A percentile compares a stretch with the other conserved stretches of the same genome.
Evolutionary conservation across 2,888 invertebrate genomes (phyloP).

Genomic region (Spilarctia lutea): DNA sequence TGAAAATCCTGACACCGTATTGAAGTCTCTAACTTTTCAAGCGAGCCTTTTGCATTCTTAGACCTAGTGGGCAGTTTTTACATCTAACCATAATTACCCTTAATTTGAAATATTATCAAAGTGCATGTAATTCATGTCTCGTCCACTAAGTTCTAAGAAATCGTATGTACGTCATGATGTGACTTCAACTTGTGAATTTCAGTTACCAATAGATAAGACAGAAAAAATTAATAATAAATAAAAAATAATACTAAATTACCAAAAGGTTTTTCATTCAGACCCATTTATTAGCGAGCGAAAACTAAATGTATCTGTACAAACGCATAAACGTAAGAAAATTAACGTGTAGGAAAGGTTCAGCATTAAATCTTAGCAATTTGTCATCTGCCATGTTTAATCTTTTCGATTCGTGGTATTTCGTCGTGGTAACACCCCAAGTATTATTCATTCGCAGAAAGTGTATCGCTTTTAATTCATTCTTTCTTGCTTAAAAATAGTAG

Average conservation of each 20-base stretch:
- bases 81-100: too few species aligned
- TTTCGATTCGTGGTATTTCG: slow-evolving; percentile 30
- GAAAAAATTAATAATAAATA: neutral
- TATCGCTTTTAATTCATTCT: slow-evolving; percentile 40
- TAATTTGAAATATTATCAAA: too few species aligned
- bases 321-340: slow-evolving; percentile 16
- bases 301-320: neutral
- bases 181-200: too few species aligned
- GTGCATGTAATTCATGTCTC: too few species aligned
- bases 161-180: neutral
- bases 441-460: slow-evolving; percentile 44
- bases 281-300: neutral
- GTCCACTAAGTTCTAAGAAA: neutral
- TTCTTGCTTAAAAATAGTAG: slow-evolving; percentile 26
- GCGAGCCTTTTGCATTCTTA: too few species aligned
- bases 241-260: neutral
- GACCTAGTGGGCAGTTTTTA: too few species aligned
- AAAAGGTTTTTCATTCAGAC: neutral
- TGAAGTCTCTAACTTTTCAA: too few species aligned
- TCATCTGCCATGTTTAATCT: slow-evolving; percentile 51
- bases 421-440: slow-evolving; percentile 26
- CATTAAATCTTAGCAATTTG: slow-evolving; percentile 42
- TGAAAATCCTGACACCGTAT: too few species aligned
- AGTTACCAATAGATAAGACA: neutral
- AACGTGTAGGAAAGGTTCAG: slow-evolving; percentile 26